Base-by-base conservation (phyloP, 2,888 invertebrate species). In the Villa cingulata region DNA sequence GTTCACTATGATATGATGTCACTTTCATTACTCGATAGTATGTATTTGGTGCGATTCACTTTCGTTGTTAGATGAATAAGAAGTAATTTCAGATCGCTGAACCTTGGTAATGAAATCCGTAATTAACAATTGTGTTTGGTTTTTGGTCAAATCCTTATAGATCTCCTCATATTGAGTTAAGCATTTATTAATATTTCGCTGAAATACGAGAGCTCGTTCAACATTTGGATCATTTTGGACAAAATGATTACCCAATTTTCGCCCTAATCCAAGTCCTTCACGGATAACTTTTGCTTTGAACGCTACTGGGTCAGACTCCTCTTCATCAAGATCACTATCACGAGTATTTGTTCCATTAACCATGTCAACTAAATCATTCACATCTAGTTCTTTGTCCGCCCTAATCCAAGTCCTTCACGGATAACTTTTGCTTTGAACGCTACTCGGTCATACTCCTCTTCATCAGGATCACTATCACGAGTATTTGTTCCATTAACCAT, bases 261-360 rank as follows among this genome's bases (percentile, higher is more conserved):
- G 16, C n/a, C 37, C 42, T 17, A 47, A 36, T 39, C 7, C 36
- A 32, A 47, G 51, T 51, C 44, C 50, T 48, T 43, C 49, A 37
- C 46, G 48, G 48, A 53, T 49, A 39, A 48, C 41, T 53, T 54
- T 51, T 42, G 54, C 46, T 50, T 50, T 54, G 46, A 51, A 51
- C 29, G 45, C 27, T 32, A 43, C 46, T 51, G 48, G 48, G 46
- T 49, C 55, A 49, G 42, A 48, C 42, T 51, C 52, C n/a, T n/a
- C n/a, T 45, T 54, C 51, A 50, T 50, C 52, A 54, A 48, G 16
- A 49, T 52, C 50, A 46, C 37, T 47, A 36, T 53, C 46, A 34
- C 34, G 15, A 41, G 37, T 45, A 49, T 38, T 38, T 37, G 48
- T 38, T 46, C n/a, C n/a, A n/a, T n/a, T n/a, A n/a, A n/a, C n/a